Percentiles rank a stretch among this genome's conserved stretches.
These are phyloP conservation scores for Acrocephalus scirpaceus DNA, from an alignment of 2,797 vertebrate species.

Conservation along the genomic window DNA sequence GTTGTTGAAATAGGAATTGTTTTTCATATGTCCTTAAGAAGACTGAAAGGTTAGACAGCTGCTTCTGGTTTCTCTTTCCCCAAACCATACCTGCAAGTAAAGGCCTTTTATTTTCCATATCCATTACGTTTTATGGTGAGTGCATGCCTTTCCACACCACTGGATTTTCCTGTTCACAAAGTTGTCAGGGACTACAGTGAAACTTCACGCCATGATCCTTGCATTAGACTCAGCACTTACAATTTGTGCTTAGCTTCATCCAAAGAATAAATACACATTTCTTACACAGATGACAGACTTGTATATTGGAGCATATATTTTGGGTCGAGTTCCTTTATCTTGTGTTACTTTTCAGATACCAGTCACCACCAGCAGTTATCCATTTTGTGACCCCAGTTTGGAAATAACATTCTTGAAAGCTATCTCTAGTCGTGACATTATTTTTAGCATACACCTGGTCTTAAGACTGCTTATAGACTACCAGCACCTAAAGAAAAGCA, in stretches of 20 bases:
- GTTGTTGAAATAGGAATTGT: not conserved
- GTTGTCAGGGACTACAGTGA: not conserved
- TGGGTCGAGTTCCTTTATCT: not conserved
- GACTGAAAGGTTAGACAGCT: fast-evolving
- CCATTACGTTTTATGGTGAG: not conserved
- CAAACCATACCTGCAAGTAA: not conserved
- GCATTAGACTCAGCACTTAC: not conserved
- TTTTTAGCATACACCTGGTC: not conserved
- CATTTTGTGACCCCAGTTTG: not conserved
- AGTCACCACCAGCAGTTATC: not conserved
- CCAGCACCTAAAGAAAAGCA: not conserved
- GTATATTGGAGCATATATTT: not conserved
- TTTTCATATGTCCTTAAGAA: not conserved
- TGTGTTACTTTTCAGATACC: not conserved
- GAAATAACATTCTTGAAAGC: not conserved
- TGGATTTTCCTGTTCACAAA: not conserved
- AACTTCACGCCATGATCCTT: not conserved
- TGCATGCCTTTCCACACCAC: not conserved
- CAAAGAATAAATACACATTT: not conserved
- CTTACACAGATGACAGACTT: not conserved
- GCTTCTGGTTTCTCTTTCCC: not conserved
- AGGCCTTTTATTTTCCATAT: not conserved
- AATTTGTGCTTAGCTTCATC: not conserved
- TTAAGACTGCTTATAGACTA: not conserved
- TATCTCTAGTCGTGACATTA: not conserved